Percentiles rank a stretch among this genome's conserved stretches.
These are phyloP conservation scores for Lingula anatina DNA, from an alignment of 2,888 invertebrate genomes.

Conservation along the genomic window DNA sequence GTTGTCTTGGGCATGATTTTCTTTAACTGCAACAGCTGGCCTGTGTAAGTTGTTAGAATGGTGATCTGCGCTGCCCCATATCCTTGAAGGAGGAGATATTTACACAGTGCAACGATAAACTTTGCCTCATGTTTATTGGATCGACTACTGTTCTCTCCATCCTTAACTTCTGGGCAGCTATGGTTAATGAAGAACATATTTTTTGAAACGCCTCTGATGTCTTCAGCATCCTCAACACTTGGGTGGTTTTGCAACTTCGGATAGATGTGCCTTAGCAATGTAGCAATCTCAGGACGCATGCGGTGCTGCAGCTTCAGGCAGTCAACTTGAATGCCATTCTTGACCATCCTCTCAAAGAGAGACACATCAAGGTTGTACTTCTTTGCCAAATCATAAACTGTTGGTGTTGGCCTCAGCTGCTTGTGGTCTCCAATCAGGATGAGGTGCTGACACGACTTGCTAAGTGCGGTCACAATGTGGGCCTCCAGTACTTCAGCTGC, in stretches of 20 bases:
- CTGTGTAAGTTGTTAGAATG: constrained; percentile 42
- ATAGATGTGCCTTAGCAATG: constrained; percentile 36
- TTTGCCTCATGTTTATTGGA: constrained; percentile 64
- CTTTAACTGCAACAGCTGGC: constrained; percentile 32
- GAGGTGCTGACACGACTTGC: constrained; percentile 69
- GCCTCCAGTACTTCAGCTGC: constrained; percentile 83
- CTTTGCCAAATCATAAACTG: constrained; percentile 63
- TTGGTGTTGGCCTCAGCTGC: constrained; percentile 70
- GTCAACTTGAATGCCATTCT: constrained; percentile 61
- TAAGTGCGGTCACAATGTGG: constrained; percentile 75
- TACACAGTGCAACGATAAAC: constrained; percentile 29
- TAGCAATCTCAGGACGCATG: constrained; percentile 46
- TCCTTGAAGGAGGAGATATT: constrained; percentile 41
- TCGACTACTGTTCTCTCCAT: constrained; percentile 57
- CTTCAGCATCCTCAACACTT: constrained; percentile 20
- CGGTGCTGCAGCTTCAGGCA: constrained; percentile 60
- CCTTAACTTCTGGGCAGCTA: constrained; percentile 20
- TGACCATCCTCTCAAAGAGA: constrained; percentile 75
- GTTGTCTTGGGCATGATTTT: constrained; percentile 24
- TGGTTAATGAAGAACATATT: constrained; percentile 45
- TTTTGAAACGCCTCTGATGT: constrained; percentile 28
- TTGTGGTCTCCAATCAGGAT: constrained; percentile 80
- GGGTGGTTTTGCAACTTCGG: constrained; percentile 30
- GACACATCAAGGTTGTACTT: constrained; percentile 69
- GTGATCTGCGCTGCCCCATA: constrained; percentile 37